Conservation (phyloP, 1,140 invertebrate species). For the Monochamus saltuarius region DNA sequence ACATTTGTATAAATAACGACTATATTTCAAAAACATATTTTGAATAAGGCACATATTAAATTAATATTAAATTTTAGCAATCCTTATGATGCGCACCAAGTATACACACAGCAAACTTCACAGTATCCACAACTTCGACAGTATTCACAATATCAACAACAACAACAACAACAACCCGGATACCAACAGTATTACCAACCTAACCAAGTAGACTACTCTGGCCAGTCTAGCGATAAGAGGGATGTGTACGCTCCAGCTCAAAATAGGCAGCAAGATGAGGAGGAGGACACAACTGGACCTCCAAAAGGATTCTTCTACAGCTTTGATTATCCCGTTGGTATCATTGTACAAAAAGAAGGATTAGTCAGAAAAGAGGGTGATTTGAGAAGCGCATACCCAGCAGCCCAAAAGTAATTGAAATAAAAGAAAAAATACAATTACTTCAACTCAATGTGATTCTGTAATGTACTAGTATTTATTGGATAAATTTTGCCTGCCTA, state of each 20-base stretch:
- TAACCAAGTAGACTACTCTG: constrained; percentile 25
- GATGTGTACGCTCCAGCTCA: constrained; percentile 3
- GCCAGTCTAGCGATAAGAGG: constrained; percentile 22
- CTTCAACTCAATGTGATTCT: too few relatives aligned
- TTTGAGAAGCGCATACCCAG: constrained; percentile 39
- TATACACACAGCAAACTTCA: not conserved
- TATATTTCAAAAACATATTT: too few relatives aligned
- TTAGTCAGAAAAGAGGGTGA: constrained; percentile 39
- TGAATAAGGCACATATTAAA: too few relatives aligned
- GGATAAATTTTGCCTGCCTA: too few relatives aligned
- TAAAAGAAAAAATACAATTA: too few relatives aligned
- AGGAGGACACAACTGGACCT: constrained; percentile 56
- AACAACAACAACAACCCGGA: constrained; percentile 15
- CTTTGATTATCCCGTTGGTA: constrained; percentile 64
- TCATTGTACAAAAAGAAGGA: constrained; percentile 55
- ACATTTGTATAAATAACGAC: too few relatives aligned
- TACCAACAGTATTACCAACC: constrained; percentile 3
- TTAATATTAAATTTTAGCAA: constrained; percentile 22
- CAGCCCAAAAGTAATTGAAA: too few relatives aligned
- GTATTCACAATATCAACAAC: constrained; percentile 2
- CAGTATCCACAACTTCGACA: constrained; percentile 13
- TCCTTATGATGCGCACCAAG: constrained; percentile 23
- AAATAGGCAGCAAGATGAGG: constrained; percentile 31
- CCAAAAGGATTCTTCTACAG: constrained; percentile 68
- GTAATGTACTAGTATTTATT: too few relatives aligned